Percentiles rank a stretch among this genome's conserved stretches.
Evolutionary conservation across 2,797 vertebrate species (phyloP).

Genomic region (Florisuga fusca): DNA sequence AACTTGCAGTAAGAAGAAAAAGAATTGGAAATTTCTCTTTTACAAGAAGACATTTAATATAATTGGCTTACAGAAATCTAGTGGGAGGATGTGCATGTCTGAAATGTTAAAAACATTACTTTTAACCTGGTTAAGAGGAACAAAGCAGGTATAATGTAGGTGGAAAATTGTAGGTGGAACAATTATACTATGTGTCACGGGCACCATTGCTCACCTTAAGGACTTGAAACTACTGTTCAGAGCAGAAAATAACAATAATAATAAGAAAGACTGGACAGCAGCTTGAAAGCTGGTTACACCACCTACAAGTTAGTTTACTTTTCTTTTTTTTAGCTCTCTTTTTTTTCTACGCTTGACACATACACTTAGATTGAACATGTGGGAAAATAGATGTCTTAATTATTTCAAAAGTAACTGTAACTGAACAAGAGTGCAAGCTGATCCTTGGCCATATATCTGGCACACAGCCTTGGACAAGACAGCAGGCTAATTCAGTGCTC

Average conservation of each 20-base stretch:
- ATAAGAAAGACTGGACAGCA: not conserved
- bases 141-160: not conserved
- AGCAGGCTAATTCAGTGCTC: too few relatives aligned
- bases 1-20: not conserved
- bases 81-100: constrained; percentile 12
- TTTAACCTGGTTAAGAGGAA: constrained; percentile 7
- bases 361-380: accelerated
- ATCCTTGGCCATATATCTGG: too few relatives aligned
- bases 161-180: not conserved
- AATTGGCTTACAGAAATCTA: constrained; percentile 10
- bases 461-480: too few relatives aligned
- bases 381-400: too few relatives aligned
- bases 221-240: not conserved
- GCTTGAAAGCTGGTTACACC: not conserved
- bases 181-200: not conserved
- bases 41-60: not conserved
- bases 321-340: not conserved
- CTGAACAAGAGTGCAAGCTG: too few relatives aligned
- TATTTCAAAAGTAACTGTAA: too few relatives aligned
- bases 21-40: constrained; percentile 11
- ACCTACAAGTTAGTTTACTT: not conserved
- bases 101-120: not conserved
- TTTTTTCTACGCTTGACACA: not conserved
- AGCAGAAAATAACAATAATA: not conserved
- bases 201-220: not conserved